phyloP scores from a whole-genome alignment of 2,888 invertebrate species.

The Halictus ligatus region DNA sequence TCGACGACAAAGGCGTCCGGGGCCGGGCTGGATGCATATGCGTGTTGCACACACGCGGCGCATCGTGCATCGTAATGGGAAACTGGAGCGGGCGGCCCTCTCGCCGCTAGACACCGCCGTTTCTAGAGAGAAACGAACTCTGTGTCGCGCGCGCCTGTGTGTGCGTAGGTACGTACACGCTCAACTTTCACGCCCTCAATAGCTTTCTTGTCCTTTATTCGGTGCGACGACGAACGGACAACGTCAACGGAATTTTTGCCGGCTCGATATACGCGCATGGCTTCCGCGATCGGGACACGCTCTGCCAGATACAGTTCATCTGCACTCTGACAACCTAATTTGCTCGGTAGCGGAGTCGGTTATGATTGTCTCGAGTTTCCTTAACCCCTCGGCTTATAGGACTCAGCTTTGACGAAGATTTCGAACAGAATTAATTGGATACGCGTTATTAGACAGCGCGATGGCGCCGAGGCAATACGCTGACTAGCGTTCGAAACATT shows the following conservation, averaged over 20 bases:
- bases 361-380: neutral
- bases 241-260: slow-evolving; percentile 12
- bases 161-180: neutral
- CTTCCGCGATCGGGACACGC: neutral
- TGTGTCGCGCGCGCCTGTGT: neutral
- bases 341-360: neutral
- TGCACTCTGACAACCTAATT: slow-evolving; percentile 1
- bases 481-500: neutral
- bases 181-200: slow-evolving; percentile 14
- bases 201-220: slow-evolving; percentile 13
- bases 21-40: slow-evolving; percentile 34
- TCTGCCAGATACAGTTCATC: neutral
- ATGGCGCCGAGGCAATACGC: no score
- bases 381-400: neutral
- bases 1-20: slow-evolving; percentile 50
- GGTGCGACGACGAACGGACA: slow-evolving; percentile 1
- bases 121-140: neutral
- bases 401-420: neutral
- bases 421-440: neutral
- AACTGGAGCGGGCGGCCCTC: slow-evolving; percentile 50
- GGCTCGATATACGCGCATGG: neutral
- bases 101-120: slow-evolving; percentile 18
- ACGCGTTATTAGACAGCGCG: neutral
- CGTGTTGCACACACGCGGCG: neutral
- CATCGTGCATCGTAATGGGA: slow-evolving; percentile 45